Base-by-base conservation (phyloP, 1,140 invertebrate species). In the Sminthurides bifidus region DNA sequence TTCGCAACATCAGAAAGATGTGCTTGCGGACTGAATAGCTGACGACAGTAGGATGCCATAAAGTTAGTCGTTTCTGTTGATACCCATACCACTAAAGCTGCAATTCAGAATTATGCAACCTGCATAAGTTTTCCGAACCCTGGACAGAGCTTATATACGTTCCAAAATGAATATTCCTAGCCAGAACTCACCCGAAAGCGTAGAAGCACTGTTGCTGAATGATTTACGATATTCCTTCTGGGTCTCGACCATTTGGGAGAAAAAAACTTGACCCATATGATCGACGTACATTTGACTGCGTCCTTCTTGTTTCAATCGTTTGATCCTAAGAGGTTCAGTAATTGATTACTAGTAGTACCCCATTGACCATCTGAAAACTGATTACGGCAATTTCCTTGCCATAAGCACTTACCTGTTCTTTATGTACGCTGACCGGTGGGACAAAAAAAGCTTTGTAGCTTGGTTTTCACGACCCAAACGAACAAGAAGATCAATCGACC, bases 11-110 rank as follows among this genome's bases (percentile, higher is more conserved):
- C 82, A 44, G 83, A 81, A 53, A 94, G 68, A 4, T 82, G 80
- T 51, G 87, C 82, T 73, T 94, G 88, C 15, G 90, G 87, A 62
- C 85, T 85, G 69, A 98, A 93, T 19, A 96, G 83, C 71, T 96
- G 91, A 80, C 92, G 65, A 80, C 82, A 69, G 84, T 84, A 80
- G 80, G 85, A 71, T 75, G 82, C 69, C 76, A 89, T 68, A 86
- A 83, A 73, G 80, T 77, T 67, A 68, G 82, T 82, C 41, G 97
- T 72, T 73, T 98, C 91, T 59, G 81, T 77, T 64, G 84, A 87
- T 58, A 84, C 82, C 92, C 92, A 96, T 1, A 93, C 84, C 58
- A 92, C 80, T 62, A 93, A 83, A 59, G 85, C 89, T 85, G 68
- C 41, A 49, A 3, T 38, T 29, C 31, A 48, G 15, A 53, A 17